A percentile compares a stretch with the other conserved stretches of the same genome.
These are phyloP conservation scores for Sparus aurata DNA, from an alignment of 2,797 vertebrate genomes.

Conservation along the genomic window DNA sequence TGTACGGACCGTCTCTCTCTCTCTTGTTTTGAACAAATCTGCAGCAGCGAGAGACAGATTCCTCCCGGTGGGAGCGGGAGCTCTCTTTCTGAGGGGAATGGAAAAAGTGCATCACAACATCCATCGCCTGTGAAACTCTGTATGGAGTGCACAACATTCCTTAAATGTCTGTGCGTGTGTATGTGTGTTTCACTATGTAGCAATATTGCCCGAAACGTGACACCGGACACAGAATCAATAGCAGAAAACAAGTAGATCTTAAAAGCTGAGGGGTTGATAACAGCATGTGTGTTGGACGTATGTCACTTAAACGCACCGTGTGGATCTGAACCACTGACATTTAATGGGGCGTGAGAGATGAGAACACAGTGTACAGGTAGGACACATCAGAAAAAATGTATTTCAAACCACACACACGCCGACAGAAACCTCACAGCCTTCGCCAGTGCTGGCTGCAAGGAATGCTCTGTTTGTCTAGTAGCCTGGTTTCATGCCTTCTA, in stretches of 20 bases:
- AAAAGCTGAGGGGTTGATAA: conserved; percentile 17
- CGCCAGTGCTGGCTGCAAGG: neutral
- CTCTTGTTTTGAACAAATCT: conserved; percentile 47
- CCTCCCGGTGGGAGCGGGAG: conserved; percentile 4
- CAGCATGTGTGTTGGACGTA: neutral
- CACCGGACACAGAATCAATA: conserved; percentile 58
- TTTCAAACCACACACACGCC: neutral
- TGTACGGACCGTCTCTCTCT: conserved; percentile 34
- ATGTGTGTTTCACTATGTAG: neutral
- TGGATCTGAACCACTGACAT: conserved; percentile 1
- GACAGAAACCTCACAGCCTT: conserved; percentile 3
- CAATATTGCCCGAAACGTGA: conserved; percentile 5
- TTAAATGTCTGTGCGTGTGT: neutral
- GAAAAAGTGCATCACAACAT: conserved; percentile 35
- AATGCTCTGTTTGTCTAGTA: conserved; percentile 38
- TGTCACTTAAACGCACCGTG: neutral
- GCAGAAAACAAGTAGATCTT: conserved; percentile 8
- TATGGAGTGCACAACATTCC: conserved; percentile 3
- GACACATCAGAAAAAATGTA: neutral
- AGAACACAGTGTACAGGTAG: conserved; percentile 11
- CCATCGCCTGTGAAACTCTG: conserved; percentile 6
- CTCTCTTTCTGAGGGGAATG: conserved; percentile 5
- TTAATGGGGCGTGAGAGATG: neutral
- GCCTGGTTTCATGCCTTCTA: conserved; percentile 47
- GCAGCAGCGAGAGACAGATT: conserved; percentile 1